Evolutionary conservation across 2,888 invertebrate genomes (phyloP).

Genomic region (Acanthococcus lagerstroemiae): DNA sequence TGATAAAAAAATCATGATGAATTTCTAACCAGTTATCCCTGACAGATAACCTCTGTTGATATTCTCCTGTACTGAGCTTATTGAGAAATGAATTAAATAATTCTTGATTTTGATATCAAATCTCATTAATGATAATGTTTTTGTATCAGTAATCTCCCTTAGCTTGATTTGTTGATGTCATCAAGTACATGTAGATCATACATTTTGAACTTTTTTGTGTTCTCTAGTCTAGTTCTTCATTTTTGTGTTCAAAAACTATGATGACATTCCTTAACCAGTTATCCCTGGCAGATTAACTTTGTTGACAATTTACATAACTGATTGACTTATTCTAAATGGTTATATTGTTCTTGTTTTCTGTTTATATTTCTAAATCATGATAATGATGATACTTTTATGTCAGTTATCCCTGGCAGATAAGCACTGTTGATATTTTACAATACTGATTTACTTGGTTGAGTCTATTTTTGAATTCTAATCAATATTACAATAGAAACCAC

Average conservation of each 20-base stretch:
- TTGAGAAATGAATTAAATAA: too few species aligned
- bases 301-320: background rate
- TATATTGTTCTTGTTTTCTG: background rate
- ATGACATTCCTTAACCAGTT: background rate
- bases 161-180: too few species aligned
- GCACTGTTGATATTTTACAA: background rate
- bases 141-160: too few species aligned
- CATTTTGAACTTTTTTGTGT: too few species aligned
- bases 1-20: background rate
- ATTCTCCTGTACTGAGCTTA: too few species aligned
- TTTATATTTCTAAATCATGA: background rate
- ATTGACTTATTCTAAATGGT: background rate
- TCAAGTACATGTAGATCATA: too few species aligned
- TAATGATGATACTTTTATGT: background rate
- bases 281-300: background rate
- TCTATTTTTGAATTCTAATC: background rate
- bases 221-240: too few species aligned
- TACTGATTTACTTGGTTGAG: background rate
- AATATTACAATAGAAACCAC: background rate
- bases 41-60: background rate
- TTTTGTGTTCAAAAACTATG: too few species aligned
- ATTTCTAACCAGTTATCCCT: background rate
- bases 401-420: background rate
- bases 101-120: too few species aligned
- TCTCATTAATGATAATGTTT: too few species aligned